A percentile compares a stretch with the other conserved stretches of the same genome.
These are phyloP conservation scores for Athalia rosae DNA, from an alignment of 2,888 invertebrate species.

Conservation along the genomic window DNA sequence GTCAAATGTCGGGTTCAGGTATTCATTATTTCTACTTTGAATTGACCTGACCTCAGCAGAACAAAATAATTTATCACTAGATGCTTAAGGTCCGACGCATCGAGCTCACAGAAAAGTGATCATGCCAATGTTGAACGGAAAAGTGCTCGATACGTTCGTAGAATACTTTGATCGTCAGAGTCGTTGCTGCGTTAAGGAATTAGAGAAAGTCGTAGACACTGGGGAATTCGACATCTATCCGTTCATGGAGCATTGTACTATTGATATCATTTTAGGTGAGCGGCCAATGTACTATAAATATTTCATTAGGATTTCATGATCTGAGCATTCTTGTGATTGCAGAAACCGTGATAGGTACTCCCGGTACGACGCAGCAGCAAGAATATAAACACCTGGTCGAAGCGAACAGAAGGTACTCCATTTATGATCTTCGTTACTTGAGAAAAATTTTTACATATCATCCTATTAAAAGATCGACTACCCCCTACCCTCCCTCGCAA, in stretches of 20 bases:
- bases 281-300: background rate
- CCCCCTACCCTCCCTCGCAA: too few relatives aligned
- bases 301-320: background rate
- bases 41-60: too few relatives aligned
- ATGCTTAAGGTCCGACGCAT: slow-evolving; percentile 44
- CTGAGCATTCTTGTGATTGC: background rate
- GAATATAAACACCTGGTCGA: slow-evolving; percentile 52
- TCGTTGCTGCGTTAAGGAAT: slow-evolving; percentile 25
- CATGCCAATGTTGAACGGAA: slow-evolving; percentile 48
- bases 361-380: slow-evolving; percentile 51
- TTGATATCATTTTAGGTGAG: slow-evolving; percentile 56
- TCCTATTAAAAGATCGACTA: too few relatives aligned
- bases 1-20: slow-evolving; percentile 52
- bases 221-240: slow-evolving; percentile 55
- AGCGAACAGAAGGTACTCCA: slow-evolving; percentile 34
- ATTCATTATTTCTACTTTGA: background rate
- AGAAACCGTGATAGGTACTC: slow-evolving; percentile 58
- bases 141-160: slow-evolving; percentile 47
- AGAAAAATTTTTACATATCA: background rate
- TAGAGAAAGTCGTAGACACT: slow-evolving; percentile 51
- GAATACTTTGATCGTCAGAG: slow-evolving; percentile 51
- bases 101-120: slow-evolving; percentile 55
- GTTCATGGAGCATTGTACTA: slow-evolving; percentile 52
- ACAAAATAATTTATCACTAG: too few relatives aligned
- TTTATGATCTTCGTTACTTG: background rate